A percentile compares a stretch with the other conserved stretches of the same genome.
Evolutionary conservation across 2,797 vertebrate species (phyloP).

Genomic region (Lacerta bilineata): DNA sequence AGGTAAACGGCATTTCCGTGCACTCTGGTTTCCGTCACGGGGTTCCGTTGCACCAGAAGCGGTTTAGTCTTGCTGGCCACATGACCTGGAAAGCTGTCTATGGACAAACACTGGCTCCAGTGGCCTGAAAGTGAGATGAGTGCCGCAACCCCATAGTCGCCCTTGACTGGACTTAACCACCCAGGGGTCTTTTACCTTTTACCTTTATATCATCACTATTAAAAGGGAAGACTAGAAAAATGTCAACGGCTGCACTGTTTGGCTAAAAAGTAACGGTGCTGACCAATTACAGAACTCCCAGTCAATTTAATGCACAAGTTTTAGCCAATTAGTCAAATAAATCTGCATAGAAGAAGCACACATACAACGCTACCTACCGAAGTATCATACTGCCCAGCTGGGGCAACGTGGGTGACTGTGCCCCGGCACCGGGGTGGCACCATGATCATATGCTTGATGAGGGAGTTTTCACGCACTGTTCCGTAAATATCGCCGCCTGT

Average conservation of each 20-base stretch:
- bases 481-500: slow-evolving; percentile 76
- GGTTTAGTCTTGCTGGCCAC: too few relatives aligned
- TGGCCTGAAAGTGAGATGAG: too few relatives aligned
- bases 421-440: slow-evolving; percentile 71
- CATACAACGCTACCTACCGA: slow-evolving; percentile 43
- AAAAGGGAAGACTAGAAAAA: neutral
- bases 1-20: too few relatives aligned
- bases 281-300: neutral
- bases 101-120: too few relatives aligned
- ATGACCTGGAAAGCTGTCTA: too few relatives aligned
- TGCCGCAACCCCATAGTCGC: rapidly evolving
- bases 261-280: neutral
- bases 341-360: neutral
- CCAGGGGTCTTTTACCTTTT: too few relatives aligned
- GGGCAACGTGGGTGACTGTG: slow-evolving; percentile 72
- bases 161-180: too few relatives aligned
- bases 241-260: neutral
- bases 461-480: slow-evolving; percentile 71
- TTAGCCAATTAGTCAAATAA: neutral
- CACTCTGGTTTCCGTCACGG: too few relatives aligned
- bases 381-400: slow-evolving; percentile 67
- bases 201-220: neutral
- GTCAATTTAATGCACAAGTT: neutral
- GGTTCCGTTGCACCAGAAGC: too few relatives aligned
- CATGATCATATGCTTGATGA: slow-evolving; percentile 75